Evolutionary conservation across 2,113 vertebrate genomes (phyloP).

Genomic region (Psophia crepitans): DNA sequence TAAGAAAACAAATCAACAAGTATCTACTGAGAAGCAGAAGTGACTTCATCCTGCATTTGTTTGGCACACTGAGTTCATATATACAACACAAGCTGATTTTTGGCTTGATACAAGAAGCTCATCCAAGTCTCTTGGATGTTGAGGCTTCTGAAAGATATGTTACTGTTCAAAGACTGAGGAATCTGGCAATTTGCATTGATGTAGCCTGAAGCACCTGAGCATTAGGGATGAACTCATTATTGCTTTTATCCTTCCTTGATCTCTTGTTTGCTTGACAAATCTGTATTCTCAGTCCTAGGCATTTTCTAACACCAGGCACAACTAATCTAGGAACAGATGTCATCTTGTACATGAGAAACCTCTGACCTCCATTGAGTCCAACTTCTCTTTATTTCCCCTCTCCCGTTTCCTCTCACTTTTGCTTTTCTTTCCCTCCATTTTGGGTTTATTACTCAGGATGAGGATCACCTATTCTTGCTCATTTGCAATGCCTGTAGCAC

Average conservation of each 20-base stretch:
- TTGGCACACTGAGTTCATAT: background rate
- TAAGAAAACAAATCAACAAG: background rate
- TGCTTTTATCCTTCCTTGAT: background rate
- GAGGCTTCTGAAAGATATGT: background rate
- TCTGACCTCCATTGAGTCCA: background rate
- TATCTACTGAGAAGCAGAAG: background rate
- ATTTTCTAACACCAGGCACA: background rate
- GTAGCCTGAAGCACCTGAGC: background rate
- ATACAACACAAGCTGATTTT: background rate
- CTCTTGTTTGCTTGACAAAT: background rate
- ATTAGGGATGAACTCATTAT: background rate
- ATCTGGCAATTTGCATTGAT: background rate
- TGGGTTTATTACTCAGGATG: background rate
- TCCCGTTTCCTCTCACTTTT: background rate
- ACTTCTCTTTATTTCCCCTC: background rate
- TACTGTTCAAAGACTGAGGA: background rate
- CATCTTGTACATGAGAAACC: background rate
- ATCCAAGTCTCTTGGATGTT: background rate
- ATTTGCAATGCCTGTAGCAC: background rate
- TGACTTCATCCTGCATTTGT: background rate
- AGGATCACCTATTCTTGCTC: background rate
- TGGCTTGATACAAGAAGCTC: background rate
- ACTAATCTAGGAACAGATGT: background rate
- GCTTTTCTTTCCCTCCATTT: background rate
- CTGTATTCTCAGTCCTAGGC: background rate